Evolutionary conservation across 2,888 invertebrate species (phyloP), one percentile per base, ranked within the genome.

Genomic region (Megastigmus dorsalis): DNA sequence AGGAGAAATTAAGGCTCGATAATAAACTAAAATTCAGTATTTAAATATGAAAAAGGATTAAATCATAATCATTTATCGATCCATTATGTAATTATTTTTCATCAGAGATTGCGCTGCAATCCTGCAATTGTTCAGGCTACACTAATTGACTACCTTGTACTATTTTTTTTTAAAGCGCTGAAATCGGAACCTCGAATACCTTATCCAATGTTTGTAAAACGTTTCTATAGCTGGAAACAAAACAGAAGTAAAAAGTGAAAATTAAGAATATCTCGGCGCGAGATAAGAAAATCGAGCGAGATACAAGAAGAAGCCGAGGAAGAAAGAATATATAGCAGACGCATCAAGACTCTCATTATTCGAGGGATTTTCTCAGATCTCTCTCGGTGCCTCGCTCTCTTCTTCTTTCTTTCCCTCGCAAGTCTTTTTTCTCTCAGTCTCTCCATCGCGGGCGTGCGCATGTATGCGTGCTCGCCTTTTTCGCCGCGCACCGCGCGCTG

Each of bases 261-360:
- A 69, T 60, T 60, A 52, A 69, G 43, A 52, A 60, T 54, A 50
- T 13, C 36, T n/a, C 5, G 3, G 9, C 18, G 20, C 1, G 23
- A 55, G 30, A 59, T 13, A 54, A 57, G 38, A 38, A 43, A 33
- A 15, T 1, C 15, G 18, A 30, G 4, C 1, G 33, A 1, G 28
- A 54, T 43, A 62, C 18, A 55, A 67, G 26, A 18, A 28, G 36
- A n/a, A n/a, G n/a, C n/a, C 4, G 6, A 36, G 20, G 55, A 2
- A 26, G 30, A 28, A n/a, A 18, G 10, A 30, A 23, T 50, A 59
- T 33, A 57, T 36, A 36, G 67, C 15, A 26, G 50, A 50, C 68
- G 43, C 57, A 54, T 74, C 74, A 57, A 69, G 74, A 50, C 41
- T 68, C 63, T 74, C 74, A 41, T 74, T 74, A 74, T 57, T 50